Conservation (phyloP, 2,888 invertebrate genomes). For the Monoplex corrugatus region DNA sequence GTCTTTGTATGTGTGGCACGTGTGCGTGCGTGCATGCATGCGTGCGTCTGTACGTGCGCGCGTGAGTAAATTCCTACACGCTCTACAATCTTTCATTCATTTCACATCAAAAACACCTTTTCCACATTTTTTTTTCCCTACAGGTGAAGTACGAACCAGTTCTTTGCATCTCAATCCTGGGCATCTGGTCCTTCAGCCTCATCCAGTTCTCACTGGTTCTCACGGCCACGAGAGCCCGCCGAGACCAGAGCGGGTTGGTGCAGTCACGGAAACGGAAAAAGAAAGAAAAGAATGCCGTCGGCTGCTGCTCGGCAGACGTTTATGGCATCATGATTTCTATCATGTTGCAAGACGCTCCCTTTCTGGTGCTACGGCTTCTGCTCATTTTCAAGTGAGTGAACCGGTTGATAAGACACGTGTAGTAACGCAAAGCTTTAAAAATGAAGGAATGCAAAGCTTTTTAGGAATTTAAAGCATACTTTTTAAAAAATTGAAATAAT, state of each 20-base stretch:
- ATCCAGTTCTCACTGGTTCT: conserved; percentile 97
- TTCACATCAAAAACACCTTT: too few species aligned
- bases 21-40: too few species aligned
- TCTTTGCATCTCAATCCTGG: conserved; percentile 91
- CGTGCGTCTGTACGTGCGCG: too few species aligned
- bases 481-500: too few species aligned
- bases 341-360: conserved; percentile 90
- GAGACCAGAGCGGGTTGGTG: conserved; percentile 76
- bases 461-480: too few species aligned
- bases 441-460: too few species aligned
- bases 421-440: too few species aligned
- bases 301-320: conserved; percentile 92
- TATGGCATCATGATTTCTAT: conserved; percentile 93
- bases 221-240: conserved; percentile 87
- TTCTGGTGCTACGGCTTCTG: conserved; percentile 90
- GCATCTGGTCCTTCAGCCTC: conserved; percentile 95
- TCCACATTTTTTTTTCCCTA: too few species aligned
- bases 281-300: conserved; percentile 42
- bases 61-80: too few species aligned
- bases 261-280: background rate
- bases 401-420: too few species aligned
- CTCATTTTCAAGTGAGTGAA: conserved; percentile 86
- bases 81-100: too few species aligned
- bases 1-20: too few species aligned
- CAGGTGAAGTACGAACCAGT: conserved; percentile 86